Base-by-base conservation (phyloP, 2,888 invertebrate genomes). In the Torymus auratus region DNA sequence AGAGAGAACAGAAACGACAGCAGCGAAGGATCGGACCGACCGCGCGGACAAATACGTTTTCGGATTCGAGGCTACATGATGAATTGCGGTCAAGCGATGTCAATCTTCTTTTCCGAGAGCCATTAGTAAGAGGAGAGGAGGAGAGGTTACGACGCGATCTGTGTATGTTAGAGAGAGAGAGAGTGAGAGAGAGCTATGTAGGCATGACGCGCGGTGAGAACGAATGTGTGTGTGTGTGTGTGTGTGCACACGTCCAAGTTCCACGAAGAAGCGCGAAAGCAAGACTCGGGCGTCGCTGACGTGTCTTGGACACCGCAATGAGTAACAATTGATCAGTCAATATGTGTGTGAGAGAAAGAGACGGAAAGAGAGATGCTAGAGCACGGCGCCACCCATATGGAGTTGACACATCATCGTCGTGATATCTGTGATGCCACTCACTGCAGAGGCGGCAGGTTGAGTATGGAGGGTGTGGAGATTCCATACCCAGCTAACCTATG, bases 1-100 rank as follows among this genome's bases (percentile, higher is more conserved):
- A 7, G 7, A 41, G 55, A 23, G 13, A 69, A n/a, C n/a, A 23
- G 61, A 58, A 23, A 10, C 50, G 3, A 7, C n/a, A 56, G 50
- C 17, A 2, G 28, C 15, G 17, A 20, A 41, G 52, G 28, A 14
- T 60, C 14, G 13, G 53, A 41, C 67, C 20, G 23, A 41, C 50
- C 20, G 23, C 50, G 69, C 41, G 64, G 50, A 77, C 64, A 71
- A 77, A 77, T 77, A 71, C 50, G 64, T 77, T 77, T 64, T 64
- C 70, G 41, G 70, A 70, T 67, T 72, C 71, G 64, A 78, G 77
- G 77, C 71, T 78, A 60, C 17, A 20, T 52, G 64, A 78, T 78
- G 58, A 71, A 78, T 78, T 65, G 71, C 71, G 65, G 53, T 71
- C 71, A 60, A 72, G 67, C 65, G 65, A 58, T 60, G 70, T 72